Base-by-base conservation (phyloP, 2,797 vertebrate genomes). In the Miichthys miiuy region DNA sequence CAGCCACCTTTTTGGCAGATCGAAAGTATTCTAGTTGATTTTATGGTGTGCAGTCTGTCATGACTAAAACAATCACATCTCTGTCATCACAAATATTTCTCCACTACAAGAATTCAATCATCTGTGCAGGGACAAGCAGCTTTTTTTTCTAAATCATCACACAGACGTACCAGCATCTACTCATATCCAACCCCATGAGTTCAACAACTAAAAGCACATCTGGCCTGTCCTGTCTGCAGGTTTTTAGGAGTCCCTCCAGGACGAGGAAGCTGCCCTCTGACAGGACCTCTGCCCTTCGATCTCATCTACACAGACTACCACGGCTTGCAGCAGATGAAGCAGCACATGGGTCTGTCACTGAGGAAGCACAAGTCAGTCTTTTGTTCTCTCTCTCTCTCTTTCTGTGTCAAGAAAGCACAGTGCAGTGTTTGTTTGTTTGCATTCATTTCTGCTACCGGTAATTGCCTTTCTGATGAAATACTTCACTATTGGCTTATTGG, bases 271-370 rank as follows among this genome's bases (percentile, higher is more conserved):
- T 99, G 98, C 83, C 98, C 98, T 1, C 90, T 98, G 89, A 97
- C 96, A 0, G 94, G 92, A 57, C 96, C 97, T 34, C 90, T 99
- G 91, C 95, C 97, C 55, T 99, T 99, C 2, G 97, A 99, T 94
- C 96, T 99, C 85, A 97, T 99, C 90, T 99, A 99, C 91, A 99
- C 98, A 0, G 98, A 99, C 94, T 99, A 99, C 92, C 98, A 99
- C 0, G 98, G 98, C 47, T 91, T 99, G 64, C 97, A 98, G 89
- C 98, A 99, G 87, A 99, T 99, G 97, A 98, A 97, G 85, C 97
- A 98, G 87, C 96, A 98, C 92, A 98, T 99, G 98, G 98, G 98
- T 8, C 96, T 99, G 44, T 99, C 98, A 46, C 96, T 99, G 86
- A 97, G 93, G 92, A 98, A 88, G 80, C 91, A 94, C 91, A 94